phyloP scores from a whole-genome alignment of 2,113 vertebrate species.

The Apeltes quadracus region DNA sequence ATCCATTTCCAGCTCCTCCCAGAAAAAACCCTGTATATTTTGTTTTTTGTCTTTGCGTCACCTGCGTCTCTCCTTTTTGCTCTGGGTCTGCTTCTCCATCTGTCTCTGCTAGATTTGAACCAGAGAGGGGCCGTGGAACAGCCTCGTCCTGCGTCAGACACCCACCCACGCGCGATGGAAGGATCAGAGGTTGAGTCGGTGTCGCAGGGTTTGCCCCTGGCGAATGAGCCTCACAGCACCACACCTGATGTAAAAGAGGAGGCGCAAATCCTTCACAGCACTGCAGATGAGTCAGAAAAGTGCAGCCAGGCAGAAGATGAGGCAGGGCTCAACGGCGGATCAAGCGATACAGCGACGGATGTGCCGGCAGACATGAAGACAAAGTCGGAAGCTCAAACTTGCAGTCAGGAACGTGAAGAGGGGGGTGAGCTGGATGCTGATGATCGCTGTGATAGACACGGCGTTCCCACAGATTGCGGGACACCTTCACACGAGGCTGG shows the following conservation, averaged over 20 bases:
- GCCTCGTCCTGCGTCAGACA: slow-evolving; percentile 47
- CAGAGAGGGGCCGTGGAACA: slow-evolving; percentile 60
- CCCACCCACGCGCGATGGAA: slow-evolving; percentile 46
- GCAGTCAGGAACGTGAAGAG: slow-evolving; percentile 31
- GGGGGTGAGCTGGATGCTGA: slow-evolving; percentile 18
- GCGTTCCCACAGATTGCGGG: slow-evolving; percentile 33
- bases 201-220: neutral
- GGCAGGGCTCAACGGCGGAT: slow-evolving; percentile 25
- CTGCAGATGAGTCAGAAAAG: slow-evolving; percentile 37
- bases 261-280: slow-evolving; percentile 23
- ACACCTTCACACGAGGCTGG: slow-evolving; percentile 41
- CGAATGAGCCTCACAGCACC: slow-evolving; percentile 26
- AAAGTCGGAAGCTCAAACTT: slow-evolving; percentile 20
- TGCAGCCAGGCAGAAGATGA: slow-evolving; percentile 45
- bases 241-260: slow-evolving; percentile 19
- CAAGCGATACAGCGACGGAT: slow-evolving; percentile 21
- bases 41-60: neutral
- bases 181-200: slow-evolving; percentile 43
- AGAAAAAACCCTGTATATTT: slow-evolving; percentile 6
- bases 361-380: slow-evolving; percentile 23
- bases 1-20: neutral
- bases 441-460: slow-evolving; percentile 41
- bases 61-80: neutral
- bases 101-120: slow-evolving; percentile 55
- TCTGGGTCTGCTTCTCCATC: neutral